Evolutionary conservation across 2,797 vertebrate genomes (phyloP).

Genomic region (Lagorchestes hirsutus): DNA sequence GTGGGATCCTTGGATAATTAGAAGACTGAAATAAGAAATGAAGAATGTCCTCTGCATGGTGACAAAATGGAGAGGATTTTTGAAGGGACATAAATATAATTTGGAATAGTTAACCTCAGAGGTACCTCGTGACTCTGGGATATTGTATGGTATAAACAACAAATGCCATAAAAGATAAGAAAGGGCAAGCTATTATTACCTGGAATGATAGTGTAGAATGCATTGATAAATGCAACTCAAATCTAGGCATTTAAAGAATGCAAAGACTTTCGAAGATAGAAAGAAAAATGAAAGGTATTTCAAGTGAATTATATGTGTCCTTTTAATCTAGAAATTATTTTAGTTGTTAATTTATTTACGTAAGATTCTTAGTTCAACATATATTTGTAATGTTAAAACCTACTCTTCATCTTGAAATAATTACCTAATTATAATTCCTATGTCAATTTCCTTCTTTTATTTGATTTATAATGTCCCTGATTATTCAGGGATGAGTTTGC

Average conservation of each 20-base stretch:
- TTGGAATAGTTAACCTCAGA: neutral
- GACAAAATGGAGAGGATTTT: neutral
- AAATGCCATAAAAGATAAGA: neutral
- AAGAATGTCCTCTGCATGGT: neutral
- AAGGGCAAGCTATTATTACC: neutral
- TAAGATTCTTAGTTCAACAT: neutral
- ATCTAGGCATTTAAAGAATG: neutral
- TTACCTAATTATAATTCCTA: neutral
- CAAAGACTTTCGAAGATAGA: neutral
- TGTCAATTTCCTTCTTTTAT: neutral
- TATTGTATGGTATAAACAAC: neutral
- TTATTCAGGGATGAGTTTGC: neutral
- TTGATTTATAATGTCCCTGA: neutral
- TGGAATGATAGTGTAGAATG: neutral
- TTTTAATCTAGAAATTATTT: neutral
- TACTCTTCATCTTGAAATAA: neutral
- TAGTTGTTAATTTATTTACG: neutral
- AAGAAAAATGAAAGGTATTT: neutral
- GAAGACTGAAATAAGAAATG: neutral
- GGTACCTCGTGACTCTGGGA: neutral
- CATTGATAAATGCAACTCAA: neutral
- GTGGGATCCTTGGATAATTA: neutral
- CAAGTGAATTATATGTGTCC: neutral
- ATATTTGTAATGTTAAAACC: neutral
- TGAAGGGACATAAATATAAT: neutral